A percentile compares a stretch with the other conserved stretches of the same genome.
phyloP scores from a whole-genome alignment of 1,140 invertebrate species.

The Solenopsis invicta region DNA sequence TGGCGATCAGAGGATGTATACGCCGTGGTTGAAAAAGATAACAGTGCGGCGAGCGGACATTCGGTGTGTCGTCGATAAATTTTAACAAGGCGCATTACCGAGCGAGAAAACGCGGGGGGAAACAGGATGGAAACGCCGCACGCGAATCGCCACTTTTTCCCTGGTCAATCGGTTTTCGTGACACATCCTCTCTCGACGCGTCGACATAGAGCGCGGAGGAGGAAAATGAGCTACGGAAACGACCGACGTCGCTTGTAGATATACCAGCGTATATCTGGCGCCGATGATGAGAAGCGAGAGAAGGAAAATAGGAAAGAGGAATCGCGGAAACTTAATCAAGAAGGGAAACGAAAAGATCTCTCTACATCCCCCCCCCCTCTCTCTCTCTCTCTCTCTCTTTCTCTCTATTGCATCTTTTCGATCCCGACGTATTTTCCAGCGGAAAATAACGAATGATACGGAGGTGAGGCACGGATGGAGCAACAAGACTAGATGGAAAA shows the following conservation, averaged over 20 bases:
- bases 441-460: slow-evolving; percentile 65
- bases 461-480: slow-evolving; percentile 5
- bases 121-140: neutral
- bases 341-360: slow-evolving; percentile 56
- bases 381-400: no score
- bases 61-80: slow-evolving; percentile 14
- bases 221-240: slow-evolving; percentile 36
- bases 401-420: slow-evolving; percentile 4
- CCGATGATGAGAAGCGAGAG: slow-evolving; percentile 49
- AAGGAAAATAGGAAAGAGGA: slow-evolving; percentile 25
- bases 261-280: slow-evolving; percentile 21
- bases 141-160: slow-evolving; percentile 22
- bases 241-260: slow-evolving; percentile 18
- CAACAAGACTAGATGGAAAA: slow-evolving; percentile 12
- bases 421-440: slow-evolving; percentile 29
- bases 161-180: slow-evolving; percentile 24
- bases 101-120: neutral
- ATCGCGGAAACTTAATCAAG: slow-evolving; percentile 64
- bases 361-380: neutral
- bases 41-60: neutral
- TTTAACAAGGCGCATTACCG: slow-evolving; percentile 44
- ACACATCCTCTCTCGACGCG: slow-evolving; percentile 4
- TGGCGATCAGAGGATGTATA: neutral
- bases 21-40: slow-evolving; percentile 18
- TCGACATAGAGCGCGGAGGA: slow-evolving; percentile 10